phyloP scores from a whole-genome alignment of 2,888 invertebrate species.

The Metacarcinus magister region DNA sequence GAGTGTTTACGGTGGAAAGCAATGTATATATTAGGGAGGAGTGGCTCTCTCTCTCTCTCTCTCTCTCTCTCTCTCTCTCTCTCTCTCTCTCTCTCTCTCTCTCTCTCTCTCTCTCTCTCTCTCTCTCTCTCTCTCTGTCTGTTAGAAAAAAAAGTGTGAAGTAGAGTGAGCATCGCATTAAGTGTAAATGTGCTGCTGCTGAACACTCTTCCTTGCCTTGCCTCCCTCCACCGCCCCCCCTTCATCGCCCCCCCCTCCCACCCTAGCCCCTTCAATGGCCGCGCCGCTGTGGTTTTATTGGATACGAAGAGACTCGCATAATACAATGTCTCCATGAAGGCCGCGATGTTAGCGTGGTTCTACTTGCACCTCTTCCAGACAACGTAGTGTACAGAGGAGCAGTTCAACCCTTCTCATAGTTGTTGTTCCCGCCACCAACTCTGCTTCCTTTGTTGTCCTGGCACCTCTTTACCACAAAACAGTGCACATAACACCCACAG shows the following conservation, averaged over 20 bases:
- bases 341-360: background rate
- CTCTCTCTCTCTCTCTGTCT: background rate
- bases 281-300: background rate
- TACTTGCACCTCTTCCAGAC: slow-evolving; percentile 6
- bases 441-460: background rate
- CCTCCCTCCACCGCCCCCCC: background rate
- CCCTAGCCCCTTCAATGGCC: background rate
- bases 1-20: slow-evolving; percentile 44
- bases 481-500: background rate
- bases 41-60: background rate
- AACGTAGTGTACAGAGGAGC: background rate
- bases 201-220: background rate
- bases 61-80: slow-evolving; percentile 30
- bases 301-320: background rate
- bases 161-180: background rate
- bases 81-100: slow-evolving; percentile 34
- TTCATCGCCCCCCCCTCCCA: too few species aligned
- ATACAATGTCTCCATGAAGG: background rate
- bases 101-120: background rate
- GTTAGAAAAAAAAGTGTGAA: background rate
- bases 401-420: background rate
- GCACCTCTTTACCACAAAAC: background rate
- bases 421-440: background rate
- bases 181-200: background rate
- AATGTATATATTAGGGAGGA: slow-evolving; percentile 46